Conservation (phyloP, 2,113 vertebrate genomes). For the Machaerirhynchus nigripectus region DNA sequence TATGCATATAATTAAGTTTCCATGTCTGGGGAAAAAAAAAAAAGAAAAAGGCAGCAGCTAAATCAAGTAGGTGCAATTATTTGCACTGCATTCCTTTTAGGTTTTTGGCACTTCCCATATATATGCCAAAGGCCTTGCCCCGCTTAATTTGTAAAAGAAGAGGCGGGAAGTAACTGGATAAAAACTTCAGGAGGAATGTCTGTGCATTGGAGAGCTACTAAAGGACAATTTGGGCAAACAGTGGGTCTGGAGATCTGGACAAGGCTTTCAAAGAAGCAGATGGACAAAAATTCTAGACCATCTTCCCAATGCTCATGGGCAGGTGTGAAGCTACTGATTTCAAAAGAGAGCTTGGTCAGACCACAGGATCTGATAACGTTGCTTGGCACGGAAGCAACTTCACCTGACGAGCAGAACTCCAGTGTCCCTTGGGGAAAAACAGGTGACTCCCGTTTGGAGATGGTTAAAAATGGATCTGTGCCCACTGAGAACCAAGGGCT, state of each 20-base stretch:
- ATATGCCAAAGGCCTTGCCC: neutral
- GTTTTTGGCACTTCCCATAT: neutral
- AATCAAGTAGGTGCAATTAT: neutral
- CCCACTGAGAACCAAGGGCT: neutral
- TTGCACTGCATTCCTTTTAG: neutral
- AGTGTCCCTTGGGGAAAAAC: neutral
- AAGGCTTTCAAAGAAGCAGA: neutral
- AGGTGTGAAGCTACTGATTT: neutral
- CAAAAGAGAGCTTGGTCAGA: neutral
- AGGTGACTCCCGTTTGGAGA: neutral
- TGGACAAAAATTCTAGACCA: neutral
- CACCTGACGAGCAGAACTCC: neutral
- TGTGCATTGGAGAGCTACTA: neutral
- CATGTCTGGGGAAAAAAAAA: neutral
- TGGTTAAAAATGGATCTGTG: neutral
- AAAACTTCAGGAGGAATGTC: neutral
- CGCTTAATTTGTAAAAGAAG: neutral
- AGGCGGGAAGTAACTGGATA: neutral
- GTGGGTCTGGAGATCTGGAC: neutral
- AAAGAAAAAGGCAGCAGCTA: neutral
- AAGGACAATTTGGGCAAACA: neutral
- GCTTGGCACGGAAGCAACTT: neutral
- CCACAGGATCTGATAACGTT: fast-evolving
- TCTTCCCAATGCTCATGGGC: neutral
- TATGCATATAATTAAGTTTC: neutral